phyloP scores from a whole-genome alignment of 1,140 invertebrate species.

The Conopomorpha cramerella region DNA sequence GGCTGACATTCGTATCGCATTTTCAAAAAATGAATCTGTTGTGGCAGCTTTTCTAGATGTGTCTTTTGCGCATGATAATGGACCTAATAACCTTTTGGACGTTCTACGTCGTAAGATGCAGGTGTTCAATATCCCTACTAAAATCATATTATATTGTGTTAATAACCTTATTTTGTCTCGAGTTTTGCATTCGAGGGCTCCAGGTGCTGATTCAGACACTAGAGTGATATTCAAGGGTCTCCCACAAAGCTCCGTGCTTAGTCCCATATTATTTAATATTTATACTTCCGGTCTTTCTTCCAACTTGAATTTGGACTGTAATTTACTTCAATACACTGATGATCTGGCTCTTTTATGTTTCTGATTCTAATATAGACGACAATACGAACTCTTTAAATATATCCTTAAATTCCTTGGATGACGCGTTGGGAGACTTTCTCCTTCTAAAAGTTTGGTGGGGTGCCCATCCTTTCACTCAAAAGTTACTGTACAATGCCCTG shows the following conservation, averaged over 20 bases:
- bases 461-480: too few species aligned
- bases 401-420: slow-evolving; percentile 3
- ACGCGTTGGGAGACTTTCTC: slow-evolving; percentile 4
- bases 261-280: slow-evolving; percentile 7
- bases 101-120: slow-evolving; percentile 9
- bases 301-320: slow-evolving; percentile 1
- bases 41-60: slow-evolving; percentile 10
- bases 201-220: background rate
- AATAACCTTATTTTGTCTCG: slow-evolving; percentile 4
- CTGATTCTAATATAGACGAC: too few species aligned
- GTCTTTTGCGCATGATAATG: slow-evolving; percentile 11
- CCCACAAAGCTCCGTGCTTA: too few species aligned
- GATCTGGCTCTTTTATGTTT: too few species aligned
- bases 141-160: slow-evolving; percentile 5
- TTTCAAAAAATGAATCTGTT: slow-evolving; percentile 5
- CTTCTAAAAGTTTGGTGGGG: slow-evolving; percentile 12
- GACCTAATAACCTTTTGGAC: slow-evolving; percentile 7
- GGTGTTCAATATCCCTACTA: slow-evolving; percentile 6
- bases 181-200: background rate
- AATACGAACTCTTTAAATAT: background rate
- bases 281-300: too few species aligned
- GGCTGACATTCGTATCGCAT: slow-evolving; percentile 8
- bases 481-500: slow-evolving; percentile 15
- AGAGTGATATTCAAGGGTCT: slow-evolving; percentile 9
- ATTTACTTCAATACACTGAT: too few species aligned